A percentile compares a stretch with the other conserved stretches of the same genome.
phyloP scores from a whole-genome alignment of 2,113 vertebrate genomes.

The Microtus pennsylvanicus region DNA sequence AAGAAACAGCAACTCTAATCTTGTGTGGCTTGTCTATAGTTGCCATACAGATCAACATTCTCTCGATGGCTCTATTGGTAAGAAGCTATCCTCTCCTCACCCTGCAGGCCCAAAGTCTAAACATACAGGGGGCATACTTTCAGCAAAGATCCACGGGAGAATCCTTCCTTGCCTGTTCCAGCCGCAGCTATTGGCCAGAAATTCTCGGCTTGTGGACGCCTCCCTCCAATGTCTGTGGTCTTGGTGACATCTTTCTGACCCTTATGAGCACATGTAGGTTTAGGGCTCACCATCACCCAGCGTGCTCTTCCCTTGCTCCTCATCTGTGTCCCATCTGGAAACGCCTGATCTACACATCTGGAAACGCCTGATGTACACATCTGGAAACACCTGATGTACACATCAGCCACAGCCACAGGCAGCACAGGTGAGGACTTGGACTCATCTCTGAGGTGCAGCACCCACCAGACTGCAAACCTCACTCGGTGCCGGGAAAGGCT shows the following conservation, averaged over 20 bases:
- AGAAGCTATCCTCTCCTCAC: background rate
- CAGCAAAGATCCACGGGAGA: accelerated
- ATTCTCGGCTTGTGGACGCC: accelerated
- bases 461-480: accelerated
- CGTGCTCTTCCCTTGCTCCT: background rate
- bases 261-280: background rate
- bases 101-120: background rate
- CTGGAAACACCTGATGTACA: background rate
- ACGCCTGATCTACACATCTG: too few species aligned
- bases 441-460: background rate
- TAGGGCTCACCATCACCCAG: too few species aligned
- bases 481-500: accelerated
- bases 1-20: too few species aligned
- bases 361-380: too few species aligned
- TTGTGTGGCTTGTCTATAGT: too few species aligned
- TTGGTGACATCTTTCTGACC: background rate
- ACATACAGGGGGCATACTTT: background rate
- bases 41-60: accelerated
- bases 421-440: background rate
- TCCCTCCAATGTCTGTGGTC: accelerated
- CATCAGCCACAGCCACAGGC: background rate
- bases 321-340: too few species aligned
- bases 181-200: accelerated
- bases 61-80: background rate
- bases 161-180: background rate